These are phyloP conservation scores for Bos indicus DNA, from an alignment of 2,113 vertebrate species.

Conservation along the genomic window DNA sequence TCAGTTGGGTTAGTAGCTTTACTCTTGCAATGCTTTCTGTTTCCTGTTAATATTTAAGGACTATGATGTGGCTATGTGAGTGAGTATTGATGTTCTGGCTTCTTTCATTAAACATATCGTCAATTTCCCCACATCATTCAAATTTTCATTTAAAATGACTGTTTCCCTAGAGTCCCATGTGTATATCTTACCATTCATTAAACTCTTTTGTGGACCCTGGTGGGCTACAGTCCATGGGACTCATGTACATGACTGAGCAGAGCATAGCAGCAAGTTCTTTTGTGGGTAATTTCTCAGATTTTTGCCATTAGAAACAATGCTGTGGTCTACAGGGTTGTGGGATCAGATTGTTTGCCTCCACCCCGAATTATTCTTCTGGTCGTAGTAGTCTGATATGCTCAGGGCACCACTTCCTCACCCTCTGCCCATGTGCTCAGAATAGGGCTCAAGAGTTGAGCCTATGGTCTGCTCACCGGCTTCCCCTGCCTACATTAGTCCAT, in stretches of 20 bases:
- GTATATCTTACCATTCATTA: background rate
- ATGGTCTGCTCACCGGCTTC: background rate
- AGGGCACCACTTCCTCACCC: background rate
- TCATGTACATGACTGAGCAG: background rate
- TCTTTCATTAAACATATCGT: background rate
- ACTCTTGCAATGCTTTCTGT: background rate
- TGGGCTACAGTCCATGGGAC: background rate
- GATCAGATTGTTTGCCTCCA: rapidly evolving
- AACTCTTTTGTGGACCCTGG: background rate
- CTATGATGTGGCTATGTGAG: background rate
- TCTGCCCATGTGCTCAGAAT: background rate
- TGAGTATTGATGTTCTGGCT: background rate
- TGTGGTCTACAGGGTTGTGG: background rate
- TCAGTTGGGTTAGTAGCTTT: background rate
- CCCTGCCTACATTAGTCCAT: background rate
- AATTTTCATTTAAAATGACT: background rate
- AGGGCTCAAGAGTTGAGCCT: background rate
- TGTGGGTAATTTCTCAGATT: background rate
- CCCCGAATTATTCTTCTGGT: background rate
- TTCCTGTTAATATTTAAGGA: background rate
- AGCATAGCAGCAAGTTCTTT: background rate
- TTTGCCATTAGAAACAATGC: background rate
- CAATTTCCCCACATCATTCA: background rate
- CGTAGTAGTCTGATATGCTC: rapidly evolving
- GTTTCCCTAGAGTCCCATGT: background rate